phyloP scores from a whole-genome alignment of 2,888 invertebrate genomes.

The Nymphalis c-album region DNA sequence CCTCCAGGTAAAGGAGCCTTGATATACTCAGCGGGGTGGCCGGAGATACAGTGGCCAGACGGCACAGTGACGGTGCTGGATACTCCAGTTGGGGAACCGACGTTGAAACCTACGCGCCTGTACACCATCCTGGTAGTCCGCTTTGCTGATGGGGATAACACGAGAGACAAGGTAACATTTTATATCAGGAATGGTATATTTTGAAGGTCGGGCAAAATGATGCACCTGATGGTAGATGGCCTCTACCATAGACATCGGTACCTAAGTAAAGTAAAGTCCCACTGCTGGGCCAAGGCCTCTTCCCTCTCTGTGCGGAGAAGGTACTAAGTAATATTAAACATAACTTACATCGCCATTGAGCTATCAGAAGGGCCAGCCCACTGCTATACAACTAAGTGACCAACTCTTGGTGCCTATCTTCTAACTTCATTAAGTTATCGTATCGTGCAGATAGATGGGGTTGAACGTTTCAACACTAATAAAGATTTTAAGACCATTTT shows the following conservation, averaged over 20 bases:
- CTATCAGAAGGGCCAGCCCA: too few relatives aligned
- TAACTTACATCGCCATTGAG: too few relatives aligned
- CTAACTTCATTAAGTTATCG: background rate
- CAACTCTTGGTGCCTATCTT: background rate
- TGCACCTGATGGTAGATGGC: too few relatives aligned
- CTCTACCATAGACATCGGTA: background rate
- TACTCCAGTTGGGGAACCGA: slow-evolving; percentile 67
- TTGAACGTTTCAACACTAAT: too few relatives aligned
- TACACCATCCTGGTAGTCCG: slow-evolving; percentile 71
- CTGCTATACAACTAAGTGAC: too few relatives aligned
- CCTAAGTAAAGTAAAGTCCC: too few relatives aligned
- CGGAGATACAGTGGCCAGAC: slow-evolving; percentile 68
- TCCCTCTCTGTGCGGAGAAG: too few relatives aligned
- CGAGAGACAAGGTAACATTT: slow-evolving; percentile 59
- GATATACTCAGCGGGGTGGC: slow-evolving; percentile 78
- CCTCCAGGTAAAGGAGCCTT: slow-evolving; percentile 72
- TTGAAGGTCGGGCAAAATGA: too few relatives aligned
- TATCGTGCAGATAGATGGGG: background rate
- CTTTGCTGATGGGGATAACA: slow-evolving; percentile 66
- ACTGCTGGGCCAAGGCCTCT: too few relatives aligned
- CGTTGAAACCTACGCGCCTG: slow-evolving; percentile 67
- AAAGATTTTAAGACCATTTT: too few relatives aligned
- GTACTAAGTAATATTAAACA: too few relatives aligned
- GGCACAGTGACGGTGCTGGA: slow-evolving; percentile 56
- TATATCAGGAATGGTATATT: background rate